These are phyloP conservation scores for Ophthalmolycus amberensis DNA, from an alignment of 2,113 vertebrate genomes.

Conservation along the genomic window DNA sequence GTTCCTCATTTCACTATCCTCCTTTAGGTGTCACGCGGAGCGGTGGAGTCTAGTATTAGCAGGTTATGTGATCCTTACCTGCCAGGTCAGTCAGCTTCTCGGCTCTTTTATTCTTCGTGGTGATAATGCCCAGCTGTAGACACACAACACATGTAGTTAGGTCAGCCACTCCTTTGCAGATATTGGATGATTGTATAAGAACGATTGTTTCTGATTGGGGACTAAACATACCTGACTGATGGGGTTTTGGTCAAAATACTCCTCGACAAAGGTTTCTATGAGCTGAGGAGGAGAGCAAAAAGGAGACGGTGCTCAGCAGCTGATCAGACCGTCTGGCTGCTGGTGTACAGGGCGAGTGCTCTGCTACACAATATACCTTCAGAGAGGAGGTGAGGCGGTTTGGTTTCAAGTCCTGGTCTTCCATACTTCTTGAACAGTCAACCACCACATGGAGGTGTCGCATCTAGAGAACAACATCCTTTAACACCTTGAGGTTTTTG, in stretches of 20 bases:
- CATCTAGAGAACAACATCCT: conserved; percentile 86
- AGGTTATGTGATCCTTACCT: conserved; percentile 80
- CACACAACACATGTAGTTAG: not conserved
- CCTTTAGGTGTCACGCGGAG: not conserved
- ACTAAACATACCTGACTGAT: conserved; percentile 92
- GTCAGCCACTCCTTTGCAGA: not conserved
- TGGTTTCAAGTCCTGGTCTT: conserved; percentile 96
- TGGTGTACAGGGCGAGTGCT: not conserved
- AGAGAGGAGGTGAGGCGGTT: conserved; percentile 91
- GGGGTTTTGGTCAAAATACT: conserved; percentile 99
- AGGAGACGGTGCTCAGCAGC: not conserved
- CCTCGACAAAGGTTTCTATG: conserved; percentile 93
- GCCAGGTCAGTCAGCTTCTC: conserved; percentile 97
- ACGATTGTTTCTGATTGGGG: not conserved
- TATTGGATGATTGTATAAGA: not conserved
- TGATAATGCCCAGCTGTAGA: conserved; percentile 92
- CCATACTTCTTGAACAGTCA: conserved; percentile 96
- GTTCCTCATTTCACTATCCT: not conserved
- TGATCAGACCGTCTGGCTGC: rapidly evolving
- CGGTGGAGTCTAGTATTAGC: not conserved
- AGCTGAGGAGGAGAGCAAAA: conserved; percentile 80
- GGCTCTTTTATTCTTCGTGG: conserved; percentile 95
- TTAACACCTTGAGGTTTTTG: not conserved
- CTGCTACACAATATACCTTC: conserved; percentile 83
- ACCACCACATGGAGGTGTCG: conserved; percentile 94